These are phyloP conservation scores for Bibio marci DNA, from an alignment of 2,888 invertebrate genomes.

Conservation along the genomic window DNA sequence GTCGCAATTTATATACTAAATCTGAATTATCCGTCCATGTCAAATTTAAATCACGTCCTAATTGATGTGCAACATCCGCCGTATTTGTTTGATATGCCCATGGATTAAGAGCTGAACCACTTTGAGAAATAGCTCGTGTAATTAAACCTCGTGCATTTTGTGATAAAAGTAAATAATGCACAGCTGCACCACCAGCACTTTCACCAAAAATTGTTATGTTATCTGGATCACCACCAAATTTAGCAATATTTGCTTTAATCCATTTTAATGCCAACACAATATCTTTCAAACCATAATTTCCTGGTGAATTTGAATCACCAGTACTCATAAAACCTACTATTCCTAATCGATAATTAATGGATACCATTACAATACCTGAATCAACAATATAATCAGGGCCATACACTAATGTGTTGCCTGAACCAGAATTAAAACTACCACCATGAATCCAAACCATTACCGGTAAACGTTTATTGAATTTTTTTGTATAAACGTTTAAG, in stretches of 20 bases:
- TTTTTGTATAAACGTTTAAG: conserved; percentile 9
- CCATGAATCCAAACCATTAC: conserved; percentile 10
- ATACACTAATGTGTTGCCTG: too few relatives aligned
- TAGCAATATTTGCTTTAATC: conserved; percentile 38
- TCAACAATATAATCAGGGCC: conserved; percentile 8
- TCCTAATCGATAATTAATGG: conserved; percentile 8
- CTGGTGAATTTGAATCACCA: too few relatives aligned
- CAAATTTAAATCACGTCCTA: conserved; percentile 43
- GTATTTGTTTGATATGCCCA: conserved; percentile 39
- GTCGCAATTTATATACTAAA: conserved; percentile 4
- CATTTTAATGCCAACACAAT: too few relatives aligned
- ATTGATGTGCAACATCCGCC: conserved; percentile 36
- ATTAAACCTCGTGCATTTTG: conserved; percentile 32
- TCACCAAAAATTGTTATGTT: conserved; percentile 43
- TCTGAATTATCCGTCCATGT: conserved; percentile 28
- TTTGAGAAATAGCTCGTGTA: conserved; percentile 43
- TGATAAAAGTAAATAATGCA: conserved; percentile 8
- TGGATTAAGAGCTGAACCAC: conserved; percentile 42
- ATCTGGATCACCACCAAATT: conserved; percentile 51
- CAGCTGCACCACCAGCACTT: conserved; percentile 8
- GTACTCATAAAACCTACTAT: conserved; percentile 33
- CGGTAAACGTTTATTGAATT: conserved; percentile 1
- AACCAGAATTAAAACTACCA: conserved; percentile 8
- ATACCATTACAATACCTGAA: conserved; percentile 8
- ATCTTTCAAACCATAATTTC: too few relatives aligned